Conservation (phyloP, 1,140 invertebrate species). For the Antheraea pernyi region DNA sequence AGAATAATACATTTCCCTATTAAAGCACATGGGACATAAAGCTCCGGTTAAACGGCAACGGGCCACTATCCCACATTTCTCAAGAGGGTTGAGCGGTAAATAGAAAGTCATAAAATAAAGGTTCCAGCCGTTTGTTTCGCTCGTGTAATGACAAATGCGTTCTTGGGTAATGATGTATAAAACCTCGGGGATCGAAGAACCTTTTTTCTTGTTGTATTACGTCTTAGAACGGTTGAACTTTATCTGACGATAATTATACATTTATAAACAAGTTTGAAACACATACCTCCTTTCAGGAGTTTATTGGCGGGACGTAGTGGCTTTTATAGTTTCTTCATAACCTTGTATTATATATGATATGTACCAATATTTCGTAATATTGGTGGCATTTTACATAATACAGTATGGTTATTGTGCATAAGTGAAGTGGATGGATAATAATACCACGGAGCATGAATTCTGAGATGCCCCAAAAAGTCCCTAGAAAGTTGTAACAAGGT, state of each 20-base stretch:
- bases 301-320: too few species aligned
- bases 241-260: background rate
- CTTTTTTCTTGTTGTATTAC: background rate
- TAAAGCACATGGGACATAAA: background rate
- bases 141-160: slow-evolving; percentile 2
- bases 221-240: background rate
- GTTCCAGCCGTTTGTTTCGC: background rate
- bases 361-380: too few species aligned
- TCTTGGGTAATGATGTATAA: slow-evolving; percentile 4
- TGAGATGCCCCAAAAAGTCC: too few species aligned
- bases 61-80: background rate
- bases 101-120: slow-evolving; percentile 3
- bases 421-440: too few species aligned
- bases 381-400: too few species aligned
- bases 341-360: too few species aligned
- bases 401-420: too few species aligned
- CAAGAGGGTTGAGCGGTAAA: background rate
- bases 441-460: too few species aligned
- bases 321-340: too few species aligned
- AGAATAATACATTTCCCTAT: background rate
- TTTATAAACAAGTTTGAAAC: background rate
- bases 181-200: background rate
- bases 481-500: too few species aligned
- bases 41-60: background rate
- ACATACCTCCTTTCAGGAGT: too few species aligned